Evolutionary conservation across 2,113 vertebrate genomes (phyloP), one percentile per base, ranked within the genome.

Genomic region (Nerophis lumbriciformis): DNA sequence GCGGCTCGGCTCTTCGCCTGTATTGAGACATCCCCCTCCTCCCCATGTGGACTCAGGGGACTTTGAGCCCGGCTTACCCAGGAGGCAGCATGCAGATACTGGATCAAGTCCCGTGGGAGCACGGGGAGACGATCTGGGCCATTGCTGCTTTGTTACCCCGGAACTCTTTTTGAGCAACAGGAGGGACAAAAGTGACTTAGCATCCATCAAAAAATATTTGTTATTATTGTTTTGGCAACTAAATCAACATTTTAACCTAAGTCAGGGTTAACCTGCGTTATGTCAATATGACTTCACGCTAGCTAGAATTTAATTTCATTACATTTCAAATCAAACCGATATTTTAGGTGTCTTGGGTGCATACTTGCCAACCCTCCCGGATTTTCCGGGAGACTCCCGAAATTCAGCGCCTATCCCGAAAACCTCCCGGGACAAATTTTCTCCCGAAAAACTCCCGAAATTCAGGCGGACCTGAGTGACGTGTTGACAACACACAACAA

Each of bases 121-220:
- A 6, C 7, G 19, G 68, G 48, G 61, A 78, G 66, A 62, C 56
- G 63, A 84, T 72, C 60, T 81, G 61, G 76, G 78, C 39, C 79
- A 69, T 13, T 12, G 53, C 53, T n/a, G 5, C n/a, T n/a, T 56
- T 5, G 10, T 21, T 44, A 19, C 10, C 42, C n/a, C 19, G n/a
- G 49, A 51, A 19, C 35, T 77, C 59, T 53, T 76, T 70, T 58
- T 72, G 72, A 85, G 80, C 68, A 78, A 68, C 68, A 76, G 70
- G 67, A 70, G 48, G 62, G 47, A 49, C 35, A 66, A 21, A 48
- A 19, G 42, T 66, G 35, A n/a, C 35, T 50, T 53, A 19, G 37
- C 47, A 50, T 9, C 3, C 12, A 36, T 68, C 15, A 16, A 51
- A 51, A 19, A 51, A 4, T 51, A 19, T 15, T 51, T 19, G 19